phyloP scores from a whole-genome alignment of 2,113 vertebrate genomes.

The Hyperopisus bebe region DNA sequence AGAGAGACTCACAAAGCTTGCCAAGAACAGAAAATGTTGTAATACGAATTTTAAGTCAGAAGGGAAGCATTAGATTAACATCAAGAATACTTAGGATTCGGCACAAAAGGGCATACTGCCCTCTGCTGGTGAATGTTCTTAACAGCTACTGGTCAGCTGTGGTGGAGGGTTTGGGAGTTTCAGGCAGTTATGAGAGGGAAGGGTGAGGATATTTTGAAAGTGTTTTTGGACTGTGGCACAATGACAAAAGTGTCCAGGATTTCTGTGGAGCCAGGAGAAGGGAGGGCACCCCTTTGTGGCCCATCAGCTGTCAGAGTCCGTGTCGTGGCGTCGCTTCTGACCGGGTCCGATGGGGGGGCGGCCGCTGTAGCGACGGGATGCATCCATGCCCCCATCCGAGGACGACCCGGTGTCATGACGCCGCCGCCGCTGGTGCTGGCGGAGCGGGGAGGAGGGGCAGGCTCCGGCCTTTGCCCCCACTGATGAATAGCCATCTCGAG shows the following conservation, averaged over 20 bases:
- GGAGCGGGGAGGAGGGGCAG: slow-evolving; percentile 36
- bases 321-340: slow-evolving; percentile 63
- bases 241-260: background rate
- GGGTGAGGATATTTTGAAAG: background rate
- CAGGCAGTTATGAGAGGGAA: background rate
- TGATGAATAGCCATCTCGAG: slow-evolving; percentile 59
- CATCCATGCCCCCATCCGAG: slow-evolving; percentile 46
- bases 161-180: background rate
- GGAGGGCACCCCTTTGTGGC: background rate
- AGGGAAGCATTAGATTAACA: background rate
- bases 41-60: background rate
- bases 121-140: background rate
- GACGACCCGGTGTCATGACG: slow-evolving; percentile 46
- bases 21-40: background rate
- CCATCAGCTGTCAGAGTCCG: slow-evolving; percentile 62
- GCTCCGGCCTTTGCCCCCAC: slow-evolving; percentile 48
- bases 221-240: background rate
- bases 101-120: background rate
- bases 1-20: background rate
- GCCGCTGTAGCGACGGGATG: slow-evolving; percentile 38
- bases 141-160: background rate
- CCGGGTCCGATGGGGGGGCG: slow-evolving; percentile 45
- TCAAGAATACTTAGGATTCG: too few species aligned
- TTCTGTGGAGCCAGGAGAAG: background rate
- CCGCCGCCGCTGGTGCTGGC: slow-evolving; percentile 44